phyloP scores from a whole-genome alignment of 2,888 invertebrate genomes.

The Hesperia comma region DNA sequence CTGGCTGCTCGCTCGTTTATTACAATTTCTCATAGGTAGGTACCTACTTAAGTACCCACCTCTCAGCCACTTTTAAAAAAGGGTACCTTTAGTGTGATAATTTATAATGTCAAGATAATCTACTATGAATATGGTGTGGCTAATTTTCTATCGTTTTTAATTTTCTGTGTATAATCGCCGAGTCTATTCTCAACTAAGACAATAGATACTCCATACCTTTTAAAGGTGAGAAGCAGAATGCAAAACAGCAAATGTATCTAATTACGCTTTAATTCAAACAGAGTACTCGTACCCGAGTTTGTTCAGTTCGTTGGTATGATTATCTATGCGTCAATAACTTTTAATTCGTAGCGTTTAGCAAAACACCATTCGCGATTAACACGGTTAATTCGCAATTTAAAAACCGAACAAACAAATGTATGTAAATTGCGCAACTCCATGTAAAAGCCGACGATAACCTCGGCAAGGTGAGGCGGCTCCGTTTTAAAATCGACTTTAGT shows the following conservation, averaged over 20 bases:
- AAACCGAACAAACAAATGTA: constrained; percentile 83
- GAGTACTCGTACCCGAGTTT: background rate
- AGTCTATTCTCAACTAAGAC: too few species aligned
- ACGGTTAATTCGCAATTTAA: constrained; percentile 81
- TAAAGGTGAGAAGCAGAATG: background rate
- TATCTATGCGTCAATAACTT: constrained; percentile 43
- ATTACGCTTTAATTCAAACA: background rate
- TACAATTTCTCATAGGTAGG: background rate
- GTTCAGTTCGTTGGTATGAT: background rate
- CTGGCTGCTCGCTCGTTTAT: background rate
- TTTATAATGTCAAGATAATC: too few species aligned
- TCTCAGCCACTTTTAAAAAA: background rate
- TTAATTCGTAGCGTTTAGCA: constrained; percentile 58
- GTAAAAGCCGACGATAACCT: constrained; percentile 77
- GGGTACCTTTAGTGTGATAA: too few species aligned
- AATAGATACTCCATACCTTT: too few species aligned
- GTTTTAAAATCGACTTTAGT: constrained; percentile 53
- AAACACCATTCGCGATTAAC: constrained; percentile 73
- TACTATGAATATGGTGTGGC: too few species aligned
- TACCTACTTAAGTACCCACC: too few species aligned
- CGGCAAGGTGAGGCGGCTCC: constrained; percentile 47
- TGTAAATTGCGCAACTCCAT: constrained; percentile 81
- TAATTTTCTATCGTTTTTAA: too few species aligned
- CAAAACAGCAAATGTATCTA: too few species aligned
- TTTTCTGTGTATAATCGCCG: too few species aligned